Evolutionary conservation across 1,140 invertebrate genomes (phyloP), one percentile per base, ranked within the genome.

Genomic region (Thaumatotibia leucotreta): DNA sequence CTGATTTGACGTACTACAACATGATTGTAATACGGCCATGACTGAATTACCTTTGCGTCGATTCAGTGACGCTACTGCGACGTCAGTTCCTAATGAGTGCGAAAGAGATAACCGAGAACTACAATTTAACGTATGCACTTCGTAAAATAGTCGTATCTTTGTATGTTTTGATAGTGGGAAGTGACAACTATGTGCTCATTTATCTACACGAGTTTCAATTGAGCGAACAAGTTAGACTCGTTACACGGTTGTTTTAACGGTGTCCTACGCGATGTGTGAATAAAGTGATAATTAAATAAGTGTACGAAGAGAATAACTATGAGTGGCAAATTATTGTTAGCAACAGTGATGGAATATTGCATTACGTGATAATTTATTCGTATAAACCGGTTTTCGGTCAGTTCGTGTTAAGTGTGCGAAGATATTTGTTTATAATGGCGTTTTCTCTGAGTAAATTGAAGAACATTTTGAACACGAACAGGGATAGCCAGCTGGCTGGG

Each of bases 361-460:
- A 50, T 75, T 72, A 68, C 69, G 58, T 71, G 75, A 65, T 80
- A 75, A 84, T 77, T 80, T 82, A 81, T 83, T 76, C 75, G 49
- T 49, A 74, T 63, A 80, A 86, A 90, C 86, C 84, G 81, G 86
- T 87, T 89, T 75, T 76, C 66, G 70, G 71, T 64, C 70, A 70
- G 73, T 79, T 52, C 75, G 73, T 72, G 73, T 72, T 76, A 63
- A 63, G 61, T 52, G 65, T 64, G 67, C 45, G 49, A 68, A 77
- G 70, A 35, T 66, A 63, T 73, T 80, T 84, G 69, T 79, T 83
- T 80, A 84, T 75, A 76, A 92, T 92, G 91, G 89, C 89, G 67
- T 91, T 92, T 84, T 91, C 91, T 61, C 80, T 92, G 17, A 83
- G 76, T 76, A 92, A 89, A 80, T 68, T 92, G 62, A 92, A 89